phyloP scores from a whole-genome alignment of 2,113 vertebrate genomes.

The Atlantisia rogersi region DNA sequence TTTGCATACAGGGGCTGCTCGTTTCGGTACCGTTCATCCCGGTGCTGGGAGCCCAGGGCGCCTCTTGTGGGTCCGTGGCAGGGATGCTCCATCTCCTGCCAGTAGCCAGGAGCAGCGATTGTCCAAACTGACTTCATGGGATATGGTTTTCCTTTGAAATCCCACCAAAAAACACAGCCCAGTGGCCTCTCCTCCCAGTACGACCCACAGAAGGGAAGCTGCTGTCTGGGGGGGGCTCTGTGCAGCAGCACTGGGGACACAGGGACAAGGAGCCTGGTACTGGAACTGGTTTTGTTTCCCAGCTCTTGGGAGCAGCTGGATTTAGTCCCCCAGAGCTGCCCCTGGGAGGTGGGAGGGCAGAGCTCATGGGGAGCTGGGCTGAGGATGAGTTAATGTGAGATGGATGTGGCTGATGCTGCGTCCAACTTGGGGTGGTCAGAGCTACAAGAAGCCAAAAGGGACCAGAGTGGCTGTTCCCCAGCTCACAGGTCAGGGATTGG shows the following conservation, averaged over 20 bases:
- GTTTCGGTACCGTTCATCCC: rapidly evolving
- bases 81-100: background rate
- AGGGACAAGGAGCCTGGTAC: background rate
- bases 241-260: background rate
- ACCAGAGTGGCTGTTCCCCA: background rate
- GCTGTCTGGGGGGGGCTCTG: background rate
- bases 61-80: background rate
- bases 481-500: rapidly evolving
- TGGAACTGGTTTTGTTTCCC: background rate
- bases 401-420: too few relatives aligned
- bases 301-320: background rate
- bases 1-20: rapidly evolving
- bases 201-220: rapidly evolving
- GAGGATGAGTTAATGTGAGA: background rate
- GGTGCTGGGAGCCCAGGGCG: background rate
- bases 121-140: background rate
- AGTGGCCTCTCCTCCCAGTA: background rate
- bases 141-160: background rate
- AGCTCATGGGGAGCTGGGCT: background rate
- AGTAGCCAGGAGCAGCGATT: background rate
- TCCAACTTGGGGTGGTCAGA: background rate
- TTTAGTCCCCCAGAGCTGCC: background rate
- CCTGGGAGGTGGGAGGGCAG: too few relatives aligned
- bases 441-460: background rate
- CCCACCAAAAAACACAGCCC: background rate